phyloP scores from a whole-genome alignment of 2,797 vertebrate genomes.

The Gallinago stenura region DNA sequence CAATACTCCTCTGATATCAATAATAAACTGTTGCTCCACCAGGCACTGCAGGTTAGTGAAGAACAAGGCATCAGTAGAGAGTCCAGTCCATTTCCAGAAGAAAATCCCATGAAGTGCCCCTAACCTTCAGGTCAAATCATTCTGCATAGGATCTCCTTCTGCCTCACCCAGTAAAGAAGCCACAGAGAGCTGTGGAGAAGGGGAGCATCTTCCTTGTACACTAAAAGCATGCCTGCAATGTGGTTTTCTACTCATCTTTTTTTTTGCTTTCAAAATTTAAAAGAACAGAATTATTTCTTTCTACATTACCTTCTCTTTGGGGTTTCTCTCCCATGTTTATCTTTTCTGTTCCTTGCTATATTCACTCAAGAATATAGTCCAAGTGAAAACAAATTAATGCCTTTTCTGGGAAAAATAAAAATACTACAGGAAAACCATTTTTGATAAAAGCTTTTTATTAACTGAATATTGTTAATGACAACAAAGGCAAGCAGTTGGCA shows the following conservation, averaged over 20 bases:
- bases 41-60: neutral
- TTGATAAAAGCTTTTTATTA: conserved; percentile 51
- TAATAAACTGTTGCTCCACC: neutral
- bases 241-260: neutral
- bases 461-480: conserved; percentile 56
- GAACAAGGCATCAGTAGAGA: neutral
- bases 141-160: neutral
- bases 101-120: neutral
- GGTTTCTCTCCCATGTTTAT: conserved; percentile 26
- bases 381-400: conserved; percentile 57
- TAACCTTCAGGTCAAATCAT: neutral
- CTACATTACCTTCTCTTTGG: conserved; percentile 37
- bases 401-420: conserved; percentile 56
- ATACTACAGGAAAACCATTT: conserved; percentile 47
- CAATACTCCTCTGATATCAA: neutral
- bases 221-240: neutral
- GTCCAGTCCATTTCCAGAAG: neutral
- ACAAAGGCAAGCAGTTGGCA: conserved; percentile 36
- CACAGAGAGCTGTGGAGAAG: neutral
- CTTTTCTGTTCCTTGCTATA: conserved; percentile 38
- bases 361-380: neutral
- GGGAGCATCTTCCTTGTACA: neutral
- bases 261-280: neutral
- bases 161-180: neutral
- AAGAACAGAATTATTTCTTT: conserved; percentile 5